Evolutionary conservation across 92 coral and sea anemone genomes (phyloP), one percentile per base, ranked within the genome.

Genomic region (Nematostella vectensis): DNA sequence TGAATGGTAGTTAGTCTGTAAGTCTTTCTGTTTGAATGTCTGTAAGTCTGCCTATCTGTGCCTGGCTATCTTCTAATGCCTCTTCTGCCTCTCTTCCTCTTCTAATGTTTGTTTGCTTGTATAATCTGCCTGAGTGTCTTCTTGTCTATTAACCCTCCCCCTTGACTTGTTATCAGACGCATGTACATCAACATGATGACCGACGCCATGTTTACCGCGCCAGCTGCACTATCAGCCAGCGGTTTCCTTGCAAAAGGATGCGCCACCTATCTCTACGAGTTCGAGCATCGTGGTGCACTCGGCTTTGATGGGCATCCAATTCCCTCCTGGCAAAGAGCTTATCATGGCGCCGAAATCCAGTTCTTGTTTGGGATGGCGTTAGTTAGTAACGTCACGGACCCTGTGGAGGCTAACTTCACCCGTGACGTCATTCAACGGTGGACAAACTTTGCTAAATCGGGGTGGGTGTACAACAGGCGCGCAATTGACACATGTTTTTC

Each of bases 371-470:
- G 71, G n/a, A 47, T 40, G 23, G 44, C 43, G 6, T 3, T 21
- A 10, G 11, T 11, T 8, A 15, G 9, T n/a, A 15, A 23, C 23
- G 23, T 11, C 24, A 17, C 22, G 23, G 9, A 0, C 19, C 18
- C 39, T 1, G 25, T 18, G 12, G 71, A 40, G 26, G 61, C 62
- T 8, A 65, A 65, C 27, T 65, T 65, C 23, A 31, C 50, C 11
- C 61, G 71, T 16, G 53, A 38, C 1, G 26, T 65, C n/a, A 65
- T 65, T 2, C 38, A 27, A 12, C 11, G 25, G 0, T 65, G 71
- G 71, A 53, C 61, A 1, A 65, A 65, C 62, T 65, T 65, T 43
- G 71, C 71, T 11, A 54, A 54, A 54, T 16, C 52, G 10, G 71
- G 71, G 71, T 65, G n/a, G 50, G 62, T 40, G 43, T 57, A 73